These are phyloP conservation scores for Tretioscincus oriximinensis DNA, from an alignment of 2,113 vertebrate genomes.

Conservation along the genomic window DNA sequence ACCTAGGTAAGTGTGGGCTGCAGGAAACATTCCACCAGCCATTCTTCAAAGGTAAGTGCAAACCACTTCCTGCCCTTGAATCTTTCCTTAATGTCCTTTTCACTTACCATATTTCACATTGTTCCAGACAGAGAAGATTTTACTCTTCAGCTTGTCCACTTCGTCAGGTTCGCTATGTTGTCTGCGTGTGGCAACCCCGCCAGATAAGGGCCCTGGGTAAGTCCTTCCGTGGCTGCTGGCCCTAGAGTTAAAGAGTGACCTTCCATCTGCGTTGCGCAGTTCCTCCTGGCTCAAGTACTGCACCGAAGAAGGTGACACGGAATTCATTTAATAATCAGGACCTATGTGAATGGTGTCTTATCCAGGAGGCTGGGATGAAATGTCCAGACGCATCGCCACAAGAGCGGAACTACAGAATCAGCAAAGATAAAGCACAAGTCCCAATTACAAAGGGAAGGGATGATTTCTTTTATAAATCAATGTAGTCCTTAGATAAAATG, in stretches of 20 bases:
- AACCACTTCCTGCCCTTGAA: too few species aligned
- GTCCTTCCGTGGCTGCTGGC: conserved; percentile 55
- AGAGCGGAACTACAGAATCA: background rate
- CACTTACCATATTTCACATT: conserved; percentile 89
- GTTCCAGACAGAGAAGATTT: conserved; percentile 88
- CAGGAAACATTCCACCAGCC: too few species aligned
- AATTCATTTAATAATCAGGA: conserved; percentile 77
- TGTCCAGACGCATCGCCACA: conserved; percentile 52
- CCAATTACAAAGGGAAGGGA: background rate
- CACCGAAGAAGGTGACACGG: conserved; percentile 81
- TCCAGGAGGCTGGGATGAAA: conserved; percentile 24
- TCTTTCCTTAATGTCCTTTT: background rate
- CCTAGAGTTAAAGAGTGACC: conserved; percentile 39
- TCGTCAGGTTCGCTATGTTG: conserved; percentile 78
- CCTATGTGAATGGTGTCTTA: conserved; percentile 38
- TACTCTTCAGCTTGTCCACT: conserved; percentile 88
- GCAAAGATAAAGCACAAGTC: background rate
- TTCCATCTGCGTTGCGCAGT: conserved; percentile 63
- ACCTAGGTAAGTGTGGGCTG: too few species aligned
- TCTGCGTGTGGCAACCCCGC: conserved; percentile 44
- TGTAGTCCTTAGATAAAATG: too few species aligned
- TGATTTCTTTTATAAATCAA: background rate
- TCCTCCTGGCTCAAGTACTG: conserved; percentile 81
- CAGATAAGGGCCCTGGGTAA: conserved; percentile 58
- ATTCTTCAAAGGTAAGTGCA: too few species aligned